These are phyloP conservation scores for Tenthredo scrophulariae DNA, from an alignment of 2,888 invertebrate genomes.

Conservation along the genomic window DNA sequence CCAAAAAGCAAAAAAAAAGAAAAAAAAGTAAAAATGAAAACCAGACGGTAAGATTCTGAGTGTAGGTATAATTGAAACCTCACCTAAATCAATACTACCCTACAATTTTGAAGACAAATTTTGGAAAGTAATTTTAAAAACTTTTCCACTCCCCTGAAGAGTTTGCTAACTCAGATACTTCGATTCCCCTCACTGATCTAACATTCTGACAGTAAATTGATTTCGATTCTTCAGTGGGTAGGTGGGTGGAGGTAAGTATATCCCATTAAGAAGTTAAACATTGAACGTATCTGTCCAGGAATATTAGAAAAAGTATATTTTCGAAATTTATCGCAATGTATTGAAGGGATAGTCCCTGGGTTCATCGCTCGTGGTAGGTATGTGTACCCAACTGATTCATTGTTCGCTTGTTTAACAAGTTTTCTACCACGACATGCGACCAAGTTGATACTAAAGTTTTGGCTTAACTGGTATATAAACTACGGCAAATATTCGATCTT, in stretches of 20 bases:
- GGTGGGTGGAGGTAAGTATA: not conserved
- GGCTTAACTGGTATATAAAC: not conserved
- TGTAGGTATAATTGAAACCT: not conserved
- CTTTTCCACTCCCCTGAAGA: not conserved
- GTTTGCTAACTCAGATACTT: slow-evolving; percentile 1
- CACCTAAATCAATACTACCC: not conserved
- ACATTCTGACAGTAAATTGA: slow-evolving; percentile 32
- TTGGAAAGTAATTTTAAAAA: slow-evolving; percentile 24
- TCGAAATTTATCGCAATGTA: not conserved
- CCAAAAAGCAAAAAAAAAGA: not conserved
- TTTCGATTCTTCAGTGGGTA: slow-evolving; percentile 4
- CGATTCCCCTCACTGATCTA: slow-evolving; percentile 28
- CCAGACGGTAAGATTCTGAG: not conserved
- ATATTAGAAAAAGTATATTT: not conserved
- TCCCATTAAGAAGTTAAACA: slow-evolving; percentile 27
- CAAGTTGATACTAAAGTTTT: not conserved
- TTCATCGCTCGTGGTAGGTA: not conserved
- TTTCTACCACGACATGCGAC: not conserved
- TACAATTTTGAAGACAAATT: slow-evolving; percentile 17
- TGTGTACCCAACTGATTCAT: not conserved
- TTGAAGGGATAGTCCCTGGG: not conserved
- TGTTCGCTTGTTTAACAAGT: not conserved
- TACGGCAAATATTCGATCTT: slow-evolving; percentile 38
- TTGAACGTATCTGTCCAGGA: not conserved
- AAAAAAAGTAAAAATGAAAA: not conserved